These are phyloP conservation scores for Asobara japonica DNA, from an alignment of 1,140 invertebrate genomes.

Conservation along the genomic window DNA sequence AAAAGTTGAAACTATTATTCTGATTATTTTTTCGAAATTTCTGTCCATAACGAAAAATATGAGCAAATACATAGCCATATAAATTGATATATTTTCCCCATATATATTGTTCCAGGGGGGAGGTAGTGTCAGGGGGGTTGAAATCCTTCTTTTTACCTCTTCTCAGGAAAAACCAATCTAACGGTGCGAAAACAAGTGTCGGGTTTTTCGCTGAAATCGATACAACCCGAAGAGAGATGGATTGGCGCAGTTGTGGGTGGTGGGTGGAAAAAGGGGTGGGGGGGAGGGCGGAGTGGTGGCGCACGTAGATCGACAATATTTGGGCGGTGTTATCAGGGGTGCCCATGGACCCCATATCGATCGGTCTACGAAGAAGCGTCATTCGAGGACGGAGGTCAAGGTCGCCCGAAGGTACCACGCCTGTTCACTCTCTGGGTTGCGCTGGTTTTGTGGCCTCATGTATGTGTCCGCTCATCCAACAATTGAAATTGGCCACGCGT, in stretches of 20 bases:
- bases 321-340: slow-evolving; percentile 30
- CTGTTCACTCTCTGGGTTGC: slow-evolving; percentile 36
- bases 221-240: too few species aligned
- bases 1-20: too few species aligned
- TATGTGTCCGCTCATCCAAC: background rate
- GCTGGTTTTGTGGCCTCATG: background rate
- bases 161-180: background rate
- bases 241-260: too few species aligned
- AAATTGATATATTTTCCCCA: too few species aligned
- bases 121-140: too few species aligned
- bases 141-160: too few species aligned
- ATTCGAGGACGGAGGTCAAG: slow-evolving; percentile 62
- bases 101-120: too few species aligned
- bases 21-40: too few species aligned
- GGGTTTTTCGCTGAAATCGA: slow-evolving; percentile 38
- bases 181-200: background rate
- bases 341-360: slow-evolving; percentile 51
- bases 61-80: too few species aligned
- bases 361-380: slow-evolving; percentile 56
- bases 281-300: slow-evolving; percentile 27
- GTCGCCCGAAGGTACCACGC: slow-evolving; percentile 60
- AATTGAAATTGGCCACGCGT: slow-evolving; percentile 28
- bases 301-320: slow-evolving; percentile 26
- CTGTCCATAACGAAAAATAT: too few species aligned
- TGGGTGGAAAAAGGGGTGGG: background rate